Percentiles rank a stretch among this genome's conserved stretches.
These are phyloP conservation scores for Myotis daubentonii DNA, from an alignment of 2,797 vertebrate species.

Conservation along the genomic window DNA sequence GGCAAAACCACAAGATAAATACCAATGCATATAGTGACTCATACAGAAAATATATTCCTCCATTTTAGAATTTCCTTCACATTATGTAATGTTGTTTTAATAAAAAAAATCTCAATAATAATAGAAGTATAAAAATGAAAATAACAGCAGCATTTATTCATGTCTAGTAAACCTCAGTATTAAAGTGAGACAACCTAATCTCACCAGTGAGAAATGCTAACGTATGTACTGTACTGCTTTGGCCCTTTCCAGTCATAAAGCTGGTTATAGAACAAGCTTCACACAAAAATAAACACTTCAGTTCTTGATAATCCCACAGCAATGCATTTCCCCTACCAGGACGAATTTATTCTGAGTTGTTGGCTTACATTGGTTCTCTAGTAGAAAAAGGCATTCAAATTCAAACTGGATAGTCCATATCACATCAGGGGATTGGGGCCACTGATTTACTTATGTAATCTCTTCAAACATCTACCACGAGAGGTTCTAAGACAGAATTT, in stretches of 20 bases:
- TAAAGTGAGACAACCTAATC: neutral
- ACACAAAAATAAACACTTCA: conserved; percentile 81
- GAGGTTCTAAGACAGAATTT: conserved; percentile 80
- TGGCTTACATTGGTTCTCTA: conserved; percentile 69
- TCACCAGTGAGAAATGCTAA: conserved; percentile 70
- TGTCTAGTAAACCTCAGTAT: neutral
- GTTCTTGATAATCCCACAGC: conserved; percentile 79
- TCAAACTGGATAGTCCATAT: conserved; percentile 80
- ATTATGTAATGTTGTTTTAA: conserved; percentile 1
- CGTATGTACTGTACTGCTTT: conserved; percentile 58
- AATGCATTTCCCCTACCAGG: conserved; percentile 71
- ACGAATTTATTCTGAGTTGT: conserved; percentile 29
- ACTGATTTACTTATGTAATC: conserved; percentile 82
- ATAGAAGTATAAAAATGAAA: conserved; percentile 42
- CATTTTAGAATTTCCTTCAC: conserved; percentile 38
- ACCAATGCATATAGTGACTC: neutral
- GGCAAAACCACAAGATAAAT: conserved; percentile 43
- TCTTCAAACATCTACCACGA: conserved; percentile 81
- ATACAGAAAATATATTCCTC: conserved; percentile 17
- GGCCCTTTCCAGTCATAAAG: conserved; percentile 79
- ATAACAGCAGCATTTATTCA: conserved; percentile 1
- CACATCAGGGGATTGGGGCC: conserved; percentile 76
- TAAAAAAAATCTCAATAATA: conserved; percentile 34
- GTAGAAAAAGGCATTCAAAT: conserved; percentile 82
- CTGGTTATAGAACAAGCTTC: conserved; percentile 78